Base-by-base conservation (phyloP, 2,797 vertebrate genomes). In the Coilia nasus region DNA sequence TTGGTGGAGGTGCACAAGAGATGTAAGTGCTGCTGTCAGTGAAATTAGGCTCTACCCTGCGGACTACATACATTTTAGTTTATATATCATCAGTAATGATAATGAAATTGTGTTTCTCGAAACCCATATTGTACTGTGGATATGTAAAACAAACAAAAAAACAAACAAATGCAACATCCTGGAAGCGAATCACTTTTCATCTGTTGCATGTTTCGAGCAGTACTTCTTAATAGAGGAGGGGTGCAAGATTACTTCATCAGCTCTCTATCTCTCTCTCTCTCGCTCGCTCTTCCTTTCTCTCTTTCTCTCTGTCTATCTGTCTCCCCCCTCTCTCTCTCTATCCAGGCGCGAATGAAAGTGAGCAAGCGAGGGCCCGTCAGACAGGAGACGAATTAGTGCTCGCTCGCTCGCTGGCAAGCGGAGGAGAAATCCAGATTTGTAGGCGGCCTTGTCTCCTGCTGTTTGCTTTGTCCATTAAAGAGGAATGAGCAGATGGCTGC, bases 381-480 rank as follows among this genome's bases (percentile, higher is more conserved):
- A 88, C 25, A 59, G 11, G 56, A 81, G 83, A 88, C 82, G 86
- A 89, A 90, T 90, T 85, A 87, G 82, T 87, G 56, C 84, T 71
- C 87, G 85, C 87, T 84, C 78, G 84, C 87, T 10, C 7, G 50
- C 50, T 9, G 50, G 50, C 50, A 54, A 88, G 87, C 86, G 85
- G 88, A 90, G 86, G 87, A 78, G 71, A 88, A 87, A 78, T 78
- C 71, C 71, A 78, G 94, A 95, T 95, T 95, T 95, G 94, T 94
- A 95, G 92, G 94, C 94, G 94, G 94, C 93, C 93, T 94, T 93
- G 95, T 95, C 95, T 95, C 95, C 95, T 95, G 95, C 95, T 96
- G 95, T 95, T 95, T 95, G 94, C 95, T 95, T 95, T 95, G 94
- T 95, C 95, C 95, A 96, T 96, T 96, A 96, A 95, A 94, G 94